These are phyloP conservation scores for Amphimedon queenslandica DNA, from an alignment of 37 sponge, comb jelly and placozoan species.

Conservation along the genomic window DNA sequence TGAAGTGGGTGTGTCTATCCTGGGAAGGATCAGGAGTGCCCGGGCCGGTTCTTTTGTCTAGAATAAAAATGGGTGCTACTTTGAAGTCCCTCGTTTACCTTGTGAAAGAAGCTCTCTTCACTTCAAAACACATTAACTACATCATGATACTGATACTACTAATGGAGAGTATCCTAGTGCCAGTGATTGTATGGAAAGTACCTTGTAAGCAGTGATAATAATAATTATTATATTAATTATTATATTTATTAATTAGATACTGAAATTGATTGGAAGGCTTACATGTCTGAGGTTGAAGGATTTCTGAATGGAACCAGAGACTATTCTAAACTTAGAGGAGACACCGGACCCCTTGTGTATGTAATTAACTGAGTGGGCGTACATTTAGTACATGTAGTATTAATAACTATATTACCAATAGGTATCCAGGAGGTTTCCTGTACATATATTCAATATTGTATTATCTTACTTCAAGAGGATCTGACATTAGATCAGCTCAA, in stretches of 20 bases:
- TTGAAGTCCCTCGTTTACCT: too few relatives aligned
- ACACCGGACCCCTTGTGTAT: conserved; percentile 96
- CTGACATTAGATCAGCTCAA: conserved; percentile 76
- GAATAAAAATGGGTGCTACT: too few relatives aligned
- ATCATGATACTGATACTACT: background rate
- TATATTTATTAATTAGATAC: conserved; percentile 60
- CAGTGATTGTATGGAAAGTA: background rate
- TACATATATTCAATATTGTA: conserved; percentile 83
- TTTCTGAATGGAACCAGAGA: conserved; percentile 87
- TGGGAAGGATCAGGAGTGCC: too few relatives aligned
- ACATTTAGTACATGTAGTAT: too few relatives aligned
- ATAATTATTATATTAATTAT: background rate
- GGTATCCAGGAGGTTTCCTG: conserved; percentile 97
- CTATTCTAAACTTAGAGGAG: conserved; percentile 81
- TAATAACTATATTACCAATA: too few relatives aligned
- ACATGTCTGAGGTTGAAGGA: conserved; percentile 97
- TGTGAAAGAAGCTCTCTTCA: too few relatives aligned
- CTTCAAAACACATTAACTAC: too few relatives aligned
- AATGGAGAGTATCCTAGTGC: background rate
- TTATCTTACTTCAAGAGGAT: conserved; percentile 67
- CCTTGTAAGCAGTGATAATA: conserved; percentile 1
- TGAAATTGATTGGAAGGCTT: conserved; percentile 97
- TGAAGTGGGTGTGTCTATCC: too few relatives aligned
- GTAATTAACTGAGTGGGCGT: too few relatives aligned
- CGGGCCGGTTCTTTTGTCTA: too few relatives aligned